Evolutionary conservation across 2,113 vertebrate species (phyloP).

Genomic region (Scatophagus argus): DNA sequence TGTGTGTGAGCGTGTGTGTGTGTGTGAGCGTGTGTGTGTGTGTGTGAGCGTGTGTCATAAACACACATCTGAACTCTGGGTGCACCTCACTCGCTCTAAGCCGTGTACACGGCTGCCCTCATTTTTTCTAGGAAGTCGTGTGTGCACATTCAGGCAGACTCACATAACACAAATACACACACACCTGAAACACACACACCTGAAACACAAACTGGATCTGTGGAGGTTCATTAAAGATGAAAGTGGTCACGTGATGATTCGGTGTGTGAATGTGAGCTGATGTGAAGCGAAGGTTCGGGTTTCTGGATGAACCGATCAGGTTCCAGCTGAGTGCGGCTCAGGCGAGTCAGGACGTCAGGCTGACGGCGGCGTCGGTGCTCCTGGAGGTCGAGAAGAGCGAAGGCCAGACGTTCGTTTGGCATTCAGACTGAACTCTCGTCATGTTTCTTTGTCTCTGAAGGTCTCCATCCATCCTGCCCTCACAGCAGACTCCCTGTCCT

Average conservation of each 20-base stretch:
- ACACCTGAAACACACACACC: not conserved
- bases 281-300: too few relatives aligned
- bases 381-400: too few relatives aligned
- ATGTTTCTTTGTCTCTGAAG: slow-evolving; percentile 11
- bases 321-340: too few relatives aligned
- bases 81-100: slow-evolving; percentile 31
- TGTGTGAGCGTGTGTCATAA: not conserved
- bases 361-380: too few relatives aligned
- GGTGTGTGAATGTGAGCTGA: too few relatives aligned
- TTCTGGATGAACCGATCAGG: too few relatives aligned
- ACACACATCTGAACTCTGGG: slow-evolving; percentile 46
- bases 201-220: not conserved
- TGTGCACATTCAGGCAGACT: not conserved
- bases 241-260: too few relatives aligned
- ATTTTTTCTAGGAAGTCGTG: slow-evolving; percentile 27
- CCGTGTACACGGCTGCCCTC: not conserved
- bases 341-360: too few relatives aligned
- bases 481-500: slow-evolving; percentile 38
- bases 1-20: not conserved
- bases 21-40: slow-evolving; percentile 1
- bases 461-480: slow-evolving; percentile 16
- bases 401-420: too few relatives aligned
- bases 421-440: not conserved
- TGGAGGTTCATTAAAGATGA: not conserved
- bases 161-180: not conserved